A percentile compares a stretch with the other conserved stretches of the same genome.
Evolutionary conservation across 2,888 invertebrate genomes (phyloP).

Genomic region (Drosophila yooni): DNA sequence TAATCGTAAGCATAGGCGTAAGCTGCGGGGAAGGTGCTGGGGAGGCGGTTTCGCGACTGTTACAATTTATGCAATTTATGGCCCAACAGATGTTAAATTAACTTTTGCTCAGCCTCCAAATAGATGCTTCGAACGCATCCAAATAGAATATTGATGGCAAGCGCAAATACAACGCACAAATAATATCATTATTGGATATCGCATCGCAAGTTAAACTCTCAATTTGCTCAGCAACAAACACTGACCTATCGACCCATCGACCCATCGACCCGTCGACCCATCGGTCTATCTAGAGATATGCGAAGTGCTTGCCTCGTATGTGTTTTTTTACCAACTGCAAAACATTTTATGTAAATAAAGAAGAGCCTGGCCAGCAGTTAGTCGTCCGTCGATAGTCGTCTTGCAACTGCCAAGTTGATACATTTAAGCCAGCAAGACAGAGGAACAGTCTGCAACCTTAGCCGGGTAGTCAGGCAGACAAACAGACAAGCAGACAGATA

Average conservation of each 20-base stretch:
- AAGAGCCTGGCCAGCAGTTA: background rate
- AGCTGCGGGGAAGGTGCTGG: background rate
- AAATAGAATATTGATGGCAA: conserved; percentile 11
- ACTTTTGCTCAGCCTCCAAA: conserved; percentile 59
- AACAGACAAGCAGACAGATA: background rate
- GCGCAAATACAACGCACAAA: background rate
- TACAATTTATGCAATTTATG: conserved; percentile 74
- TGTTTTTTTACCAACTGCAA: conserved; percentile 29
- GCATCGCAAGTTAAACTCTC: conserved; percentile 1
- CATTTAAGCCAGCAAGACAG: conserved; percentile 9
- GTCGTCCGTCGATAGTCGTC: background rate
- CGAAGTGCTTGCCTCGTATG: background rate
- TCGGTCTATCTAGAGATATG: background rate
- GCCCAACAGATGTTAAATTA: conserved; percentile 73
- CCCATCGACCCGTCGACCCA: background rate
- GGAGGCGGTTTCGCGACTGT: conserved; percentile 21
- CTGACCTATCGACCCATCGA: conserved; percentile 4
- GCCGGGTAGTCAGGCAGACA: conserved; percentile 4
- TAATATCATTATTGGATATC: conserved; percentile 14
- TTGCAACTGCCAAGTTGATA: conserved; percentile 22
- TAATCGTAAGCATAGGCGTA: conserved; percentile 3
- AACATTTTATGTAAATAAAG: conserved; percentile 12
- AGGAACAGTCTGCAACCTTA: conserved; percentile 5
- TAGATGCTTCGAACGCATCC: conserved; percentile 33
- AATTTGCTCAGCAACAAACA: background rate